These are phyloP conservation scores for Saccopteryx leptura DNA, from an alignment of 2,113 vertebrate species.

Conservation along the genomic window DNA sequence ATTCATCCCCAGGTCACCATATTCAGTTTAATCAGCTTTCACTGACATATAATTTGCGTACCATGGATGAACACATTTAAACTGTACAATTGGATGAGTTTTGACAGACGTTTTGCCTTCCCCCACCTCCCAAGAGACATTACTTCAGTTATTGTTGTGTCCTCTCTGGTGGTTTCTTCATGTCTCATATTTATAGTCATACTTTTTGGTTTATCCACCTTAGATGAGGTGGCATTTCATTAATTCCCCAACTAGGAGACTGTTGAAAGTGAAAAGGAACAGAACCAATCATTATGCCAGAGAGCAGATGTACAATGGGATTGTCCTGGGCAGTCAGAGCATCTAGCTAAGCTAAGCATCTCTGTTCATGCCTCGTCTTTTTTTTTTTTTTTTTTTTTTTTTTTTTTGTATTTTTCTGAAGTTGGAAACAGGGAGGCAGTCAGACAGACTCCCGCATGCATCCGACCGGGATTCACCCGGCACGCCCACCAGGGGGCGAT, in stretches of 20 bases:
- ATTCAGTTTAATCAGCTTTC: background rate
- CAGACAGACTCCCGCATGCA: too few relatives aligned
- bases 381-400: too few relatives aligned
- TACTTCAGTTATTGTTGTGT: background rate
- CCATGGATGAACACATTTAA: background rate
- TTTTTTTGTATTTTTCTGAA: too few relatives aligned
- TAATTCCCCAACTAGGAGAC: slow-evolving; percentile 3
- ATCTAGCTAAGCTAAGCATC: background rate
- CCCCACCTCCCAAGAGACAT: background rate
- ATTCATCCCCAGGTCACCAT: background rate
- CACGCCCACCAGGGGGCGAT: too few relatives aligned
- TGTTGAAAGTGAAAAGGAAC: background rate
- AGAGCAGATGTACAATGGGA: background rate
- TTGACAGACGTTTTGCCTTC: background rate
- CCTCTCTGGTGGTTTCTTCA: background rate
- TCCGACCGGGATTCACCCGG: too few relatives aligned
- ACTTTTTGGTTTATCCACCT: slow-evolving; percentile 4
- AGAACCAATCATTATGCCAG: background rate
- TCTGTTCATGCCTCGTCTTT: too few relatives aligned
- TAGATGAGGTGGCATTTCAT: background rate
- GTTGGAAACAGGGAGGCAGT: too few relatives aligned
- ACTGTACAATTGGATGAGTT: background rate
- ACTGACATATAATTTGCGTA: background rate
- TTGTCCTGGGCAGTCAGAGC: background rate
- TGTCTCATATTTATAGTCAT: background rate